Evolutionary conservation across 2,797 vertebrate species (phyloP).

Genomic region (Micropoecilia bifurca): DNA sequence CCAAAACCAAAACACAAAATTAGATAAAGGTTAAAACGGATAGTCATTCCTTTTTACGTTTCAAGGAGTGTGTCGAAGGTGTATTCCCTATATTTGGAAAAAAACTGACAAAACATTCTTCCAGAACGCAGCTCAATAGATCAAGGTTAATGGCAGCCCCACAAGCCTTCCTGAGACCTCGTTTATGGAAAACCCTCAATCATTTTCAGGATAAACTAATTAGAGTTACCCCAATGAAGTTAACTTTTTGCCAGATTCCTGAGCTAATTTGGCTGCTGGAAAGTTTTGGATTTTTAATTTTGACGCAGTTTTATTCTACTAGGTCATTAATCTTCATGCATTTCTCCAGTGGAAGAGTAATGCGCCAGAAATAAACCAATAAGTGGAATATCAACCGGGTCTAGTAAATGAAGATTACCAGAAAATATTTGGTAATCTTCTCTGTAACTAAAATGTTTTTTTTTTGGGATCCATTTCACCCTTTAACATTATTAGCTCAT

Average conservation of each 20-base stretch:
- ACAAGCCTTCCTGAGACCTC: not conserved
- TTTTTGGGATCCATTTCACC: not conserved
- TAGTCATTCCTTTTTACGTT: not conserved
- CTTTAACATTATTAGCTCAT: slow-evolving; percentile 5
- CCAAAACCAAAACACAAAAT: not conserved
- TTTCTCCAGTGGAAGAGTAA: not conserved
- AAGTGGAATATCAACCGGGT: not conserved
- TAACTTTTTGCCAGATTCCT: not conserved
- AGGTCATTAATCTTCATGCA: not conserved
- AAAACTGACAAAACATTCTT: not conserved
- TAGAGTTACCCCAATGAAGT: not conserved
- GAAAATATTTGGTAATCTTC: not conserved
- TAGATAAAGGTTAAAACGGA: not conserved
- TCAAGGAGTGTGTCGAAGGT: not conserved
- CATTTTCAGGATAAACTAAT: slow-evolving; percentile 1
- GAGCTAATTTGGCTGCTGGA: not conserved
- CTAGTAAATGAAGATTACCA: not conserved
- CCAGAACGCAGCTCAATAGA: not conserved
- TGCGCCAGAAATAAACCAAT: not conserved
- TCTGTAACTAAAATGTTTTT: not conserved
- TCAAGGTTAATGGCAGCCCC: not conserved
- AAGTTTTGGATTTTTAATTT: slow-evolving; percentile 1
- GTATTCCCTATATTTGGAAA: not conserved
- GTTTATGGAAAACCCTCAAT: slow-evolving; percentile 4
- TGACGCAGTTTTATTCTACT: not conserved